phyloP scores from a whole-genome alignment of 2,888 invertebrate genomes.

The Oscheius sp. region DNA sequence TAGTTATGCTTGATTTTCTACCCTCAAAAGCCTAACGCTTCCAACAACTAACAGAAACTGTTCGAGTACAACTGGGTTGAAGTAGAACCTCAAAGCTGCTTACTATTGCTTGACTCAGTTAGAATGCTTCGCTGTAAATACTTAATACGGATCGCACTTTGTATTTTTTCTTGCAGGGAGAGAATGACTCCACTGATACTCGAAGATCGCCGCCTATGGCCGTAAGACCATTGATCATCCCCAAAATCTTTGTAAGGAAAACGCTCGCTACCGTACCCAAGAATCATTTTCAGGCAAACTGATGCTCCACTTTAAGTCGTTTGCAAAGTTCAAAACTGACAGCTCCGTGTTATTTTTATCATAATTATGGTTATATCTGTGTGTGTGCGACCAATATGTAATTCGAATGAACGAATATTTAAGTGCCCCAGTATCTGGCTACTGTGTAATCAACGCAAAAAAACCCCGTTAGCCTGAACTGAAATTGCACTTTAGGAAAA shows the following conservation, averaged over 20 bases:
- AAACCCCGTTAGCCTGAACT: too few species aligned
- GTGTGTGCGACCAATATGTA: background rate
- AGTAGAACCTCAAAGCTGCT: too few species aligned
- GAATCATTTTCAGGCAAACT: constrained; percentile 17
- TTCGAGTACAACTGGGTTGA: too few species aligned
- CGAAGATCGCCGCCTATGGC: constrained; percentile 16
- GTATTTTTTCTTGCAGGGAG: background rate
- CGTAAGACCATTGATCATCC: constrained; percentile 26
- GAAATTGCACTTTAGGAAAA: too few species aligned
- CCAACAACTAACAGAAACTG: too few species aligned
- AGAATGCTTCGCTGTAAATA: too few species aligned
- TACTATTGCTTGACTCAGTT: too few species aligned
- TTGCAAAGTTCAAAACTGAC: constrained; percentile 9
- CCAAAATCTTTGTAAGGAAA: constrained; percentile 15
- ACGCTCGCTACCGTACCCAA: background rate
- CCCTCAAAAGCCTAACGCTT: too few species aligned
- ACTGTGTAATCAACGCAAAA: too few species aligned
- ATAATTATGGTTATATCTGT: background rate
- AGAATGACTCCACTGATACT: background rate
- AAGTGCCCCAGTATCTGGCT: background rate
- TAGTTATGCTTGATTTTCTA: background rate
- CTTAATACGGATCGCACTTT: too few species aligned
- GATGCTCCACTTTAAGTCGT: constrained; percentile 28
- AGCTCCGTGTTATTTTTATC: constrained; percentile 13
- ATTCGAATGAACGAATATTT: constrained; percentile 22